A percentile compares a stretch with the other conserved stretches of the same genome.
Evolutionary conservation across 2,113 vertebrate genomes (phyloP).

Genomic region (Anoura caudifer): DNA sequence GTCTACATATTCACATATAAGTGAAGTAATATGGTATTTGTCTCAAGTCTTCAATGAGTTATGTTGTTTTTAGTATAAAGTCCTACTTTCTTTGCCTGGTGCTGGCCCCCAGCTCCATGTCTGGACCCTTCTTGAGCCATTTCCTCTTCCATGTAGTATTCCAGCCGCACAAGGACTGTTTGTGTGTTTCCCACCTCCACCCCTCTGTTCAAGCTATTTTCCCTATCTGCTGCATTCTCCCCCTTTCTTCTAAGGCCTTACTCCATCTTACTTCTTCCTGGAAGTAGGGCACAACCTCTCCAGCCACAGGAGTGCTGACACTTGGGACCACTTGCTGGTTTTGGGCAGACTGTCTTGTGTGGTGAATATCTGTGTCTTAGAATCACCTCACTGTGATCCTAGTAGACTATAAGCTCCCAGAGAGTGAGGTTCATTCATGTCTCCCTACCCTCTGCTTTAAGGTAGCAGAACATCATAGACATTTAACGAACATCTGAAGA

Average conservation of each 20-base stretch:
- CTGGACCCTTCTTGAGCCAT: not conserved
- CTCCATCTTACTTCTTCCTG: not conserved
- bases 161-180: not conserved
- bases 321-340: not conserved
- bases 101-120: not conserved
- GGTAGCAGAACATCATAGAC: not conserved
- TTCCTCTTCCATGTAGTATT: not conserved
- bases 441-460: not conserved
- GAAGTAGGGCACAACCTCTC: not conserved
- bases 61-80: not conserved
- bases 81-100: not conserved
- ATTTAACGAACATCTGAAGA: not conserved
- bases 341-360: not conserved
- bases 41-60: not conserved
- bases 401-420: not conserved
- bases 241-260: not conserved
- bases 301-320: not conserved
- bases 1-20: not conserved
- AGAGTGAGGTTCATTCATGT: not conserved
- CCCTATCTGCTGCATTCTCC: not conserved
- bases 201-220: slow-evolving; percentile 3
- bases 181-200: not conserved
- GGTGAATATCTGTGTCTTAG: not conserved
- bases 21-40: not conserved
- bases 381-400: not conserved